A percentile compares a stretch with the other conserved stretches of the same genome.
These are phyloP conservation scores for Tetramorium simillimum DNA, from an alignment of 1,140 invertebrate genomes.

Conservation along the genomic window DNA sequence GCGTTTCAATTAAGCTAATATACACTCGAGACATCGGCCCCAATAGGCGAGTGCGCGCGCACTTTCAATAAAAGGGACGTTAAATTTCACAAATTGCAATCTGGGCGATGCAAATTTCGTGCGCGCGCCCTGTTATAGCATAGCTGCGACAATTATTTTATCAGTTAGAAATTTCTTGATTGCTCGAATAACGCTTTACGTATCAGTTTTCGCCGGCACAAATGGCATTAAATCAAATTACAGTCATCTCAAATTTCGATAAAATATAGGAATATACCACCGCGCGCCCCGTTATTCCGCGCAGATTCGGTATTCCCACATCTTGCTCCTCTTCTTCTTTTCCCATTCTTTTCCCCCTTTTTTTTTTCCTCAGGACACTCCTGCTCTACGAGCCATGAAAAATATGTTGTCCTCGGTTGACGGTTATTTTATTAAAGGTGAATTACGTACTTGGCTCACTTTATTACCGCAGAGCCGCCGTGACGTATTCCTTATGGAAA, in stretches of 20 bases:
- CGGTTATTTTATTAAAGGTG: constrained; percentile 54
- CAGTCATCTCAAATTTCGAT: neutral
- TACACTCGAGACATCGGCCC: constrained; percentile 48
- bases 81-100: constrained; percentile 54
- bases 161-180: neutral
- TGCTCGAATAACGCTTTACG: neutral
- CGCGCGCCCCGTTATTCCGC: neutral
- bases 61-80: constrained; percentile 36
- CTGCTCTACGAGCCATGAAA: constrained; percentile 13
- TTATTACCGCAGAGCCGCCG: constrained; percentile 45
- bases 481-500: constrained; percentile 48
- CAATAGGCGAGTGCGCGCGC: constrained; percentile 20
- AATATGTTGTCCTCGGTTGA: constrained; percentile 52
- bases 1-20: constrained; percentile 74
- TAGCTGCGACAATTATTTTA: neutral
- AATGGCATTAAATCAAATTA: constrained; percentile 9
- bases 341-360: too few species aligned
- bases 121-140: neutral
- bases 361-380: neutral
- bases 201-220: neutral
- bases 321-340: neutral
- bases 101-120: constrained; percentile 29
- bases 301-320: neutral
- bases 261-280: neutral
- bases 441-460: constrained; percentile 54